Evolutionary conservation across 2,113 vertebrate species (phyloP).

Genomic region (Hoplias malabaricus): DNA sequence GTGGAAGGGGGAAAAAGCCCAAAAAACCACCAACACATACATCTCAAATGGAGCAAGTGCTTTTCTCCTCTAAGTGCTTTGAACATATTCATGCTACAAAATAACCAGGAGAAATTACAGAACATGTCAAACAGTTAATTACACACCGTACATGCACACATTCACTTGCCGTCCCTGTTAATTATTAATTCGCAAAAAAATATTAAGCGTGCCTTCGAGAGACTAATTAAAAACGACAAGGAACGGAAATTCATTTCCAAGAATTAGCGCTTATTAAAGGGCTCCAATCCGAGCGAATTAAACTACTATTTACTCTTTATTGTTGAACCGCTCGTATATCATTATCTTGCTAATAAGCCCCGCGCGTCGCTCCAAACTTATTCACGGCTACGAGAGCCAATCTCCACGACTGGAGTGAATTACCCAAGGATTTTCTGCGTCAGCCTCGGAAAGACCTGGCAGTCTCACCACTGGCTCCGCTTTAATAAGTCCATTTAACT

Average conservation of each 20-base stretch:
- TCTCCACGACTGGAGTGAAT: background rate
- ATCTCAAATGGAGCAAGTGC: background rate
- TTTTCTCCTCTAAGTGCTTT: background rate
- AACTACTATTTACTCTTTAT: slow-evolving; percentile 44
- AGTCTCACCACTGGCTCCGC: background rate
- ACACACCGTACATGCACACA: slow-evolving; percentile 42
- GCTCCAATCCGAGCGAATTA: slow-evolving; percentile 27
- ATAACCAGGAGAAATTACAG: slow-evolving; percentile 22
- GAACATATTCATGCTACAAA: background rate
- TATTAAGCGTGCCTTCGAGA: slow-evolving; percentile 45
- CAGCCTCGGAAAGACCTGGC: background rate
- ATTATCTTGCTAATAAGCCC: slow-evolving; percentile 48
- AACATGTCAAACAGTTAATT: slow-evolving; percentile 49
- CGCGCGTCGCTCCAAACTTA: slow-evolving; percentile 10
- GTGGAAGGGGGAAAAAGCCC: background rate
- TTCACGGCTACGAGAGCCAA: slow-evolving; percentile 3
- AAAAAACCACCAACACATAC: background rate
- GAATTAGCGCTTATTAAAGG: slow-evolving; percentile 46
- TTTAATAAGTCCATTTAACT: background rate
- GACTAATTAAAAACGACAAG: slow-evolving; percentile 63
- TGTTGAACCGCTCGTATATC: slow-evolving; percentile 39
- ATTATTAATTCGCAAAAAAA: slow-evolving; percentile 58
- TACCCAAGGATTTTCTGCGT: background rate
- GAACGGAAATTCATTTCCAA: slow-evolving; percentile 42
- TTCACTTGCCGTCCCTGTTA: slow-evolving; percentile 44